A percentile compares a stretch with the other conserved stretches of the same genome.
These are phyloP conservation scores for Podiceps cristatus DNA, from an alignment of 2,113 vertebrate genomes.

Conservation along the genomic window DNA sequence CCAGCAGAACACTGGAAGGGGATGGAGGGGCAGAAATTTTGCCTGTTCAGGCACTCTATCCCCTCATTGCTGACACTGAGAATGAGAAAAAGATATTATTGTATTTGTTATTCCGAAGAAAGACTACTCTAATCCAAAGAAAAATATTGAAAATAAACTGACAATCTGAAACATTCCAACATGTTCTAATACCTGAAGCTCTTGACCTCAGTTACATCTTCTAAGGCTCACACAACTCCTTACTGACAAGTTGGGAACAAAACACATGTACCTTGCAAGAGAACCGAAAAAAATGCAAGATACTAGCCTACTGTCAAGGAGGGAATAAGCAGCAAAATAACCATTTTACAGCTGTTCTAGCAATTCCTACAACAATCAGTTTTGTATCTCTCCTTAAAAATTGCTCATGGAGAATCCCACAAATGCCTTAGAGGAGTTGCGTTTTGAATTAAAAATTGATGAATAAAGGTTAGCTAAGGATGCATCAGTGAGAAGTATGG, in stretches of 20 bases:
- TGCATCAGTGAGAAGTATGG: not conserved
- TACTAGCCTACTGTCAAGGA: not conserved
- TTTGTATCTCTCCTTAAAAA: not conserved
- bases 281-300: fast-evolving
- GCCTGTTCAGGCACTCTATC: not conserved
- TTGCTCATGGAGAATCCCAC: not conserved
- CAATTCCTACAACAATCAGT: not conserved
- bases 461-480: not conserved
- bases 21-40: not conserved
- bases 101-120: not conserved
- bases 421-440: not conserved
- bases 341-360: not conserved
- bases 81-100: not conserved
- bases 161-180: not conserved
- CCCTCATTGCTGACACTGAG: not conserved
- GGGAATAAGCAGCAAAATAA: not conserved
- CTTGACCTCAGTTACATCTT: not conserved
- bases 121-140: not conserved
- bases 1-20: not conserved
- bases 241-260: not conserved
- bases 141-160: not conserved
- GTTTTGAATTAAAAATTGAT: not conserved
- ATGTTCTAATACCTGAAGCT: not conserved
- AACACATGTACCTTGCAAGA: not conserved
- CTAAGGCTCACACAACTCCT: not conserved